phyloP scores from a whole-genome alignment of 1,140 invertebrate species.

The Scylla paramamosain region DNA sequence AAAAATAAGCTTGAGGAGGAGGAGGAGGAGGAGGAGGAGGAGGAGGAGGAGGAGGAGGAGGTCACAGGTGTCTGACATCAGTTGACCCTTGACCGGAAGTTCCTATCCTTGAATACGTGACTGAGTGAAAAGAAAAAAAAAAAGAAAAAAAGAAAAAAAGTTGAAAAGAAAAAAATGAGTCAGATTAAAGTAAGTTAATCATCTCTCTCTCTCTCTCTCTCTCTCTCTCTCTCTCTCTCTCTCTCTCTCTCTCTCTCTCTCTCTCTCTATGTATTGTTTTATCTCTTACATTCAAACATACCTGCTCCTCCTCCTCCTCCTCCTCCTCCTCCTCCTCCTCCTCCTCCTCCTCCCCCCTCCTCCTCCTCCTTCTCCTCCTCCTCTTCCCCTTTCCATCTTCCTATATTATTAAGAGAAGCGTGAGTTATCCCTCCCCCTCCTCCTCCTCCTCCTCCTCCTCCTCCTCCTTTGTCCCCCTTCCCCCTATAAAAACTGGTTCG shows the following conservation, averaged over 20 bases:
- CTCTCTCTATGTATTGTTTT: background rate
- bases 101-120: too few relatives aligned
- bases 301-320: background rate
- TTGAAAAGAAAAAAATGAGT: background rate
- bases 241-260: background rate
- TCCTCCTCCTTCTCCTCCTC: background rate
- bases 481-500: background rate
- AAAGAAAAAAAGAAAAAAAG: background rate
- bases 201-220: background rate
- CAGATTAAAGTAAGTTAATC: too few relatives aligned
- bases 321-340: background rate
- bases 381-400: background rate
- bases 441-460: background rate
- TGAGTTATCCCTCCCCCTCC: background rate
- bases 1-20: too few relatives aligned
- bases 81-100: too few relatives aligned
- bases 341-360: background rate
- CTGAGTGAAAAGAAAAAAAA: background rate
- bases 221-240: background rate
- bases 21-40: background rate
- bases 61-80: too few relatives aligned
- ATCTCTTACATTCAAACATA: background rate
- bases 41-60: background rate
- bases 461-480: too few relatives aligned
- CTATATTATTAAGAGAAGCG: background rate